Evolutionary conservation across 2,888 invertebrate species (phyloP).

Genomic region (Drosophila maculinotata): DNA sequence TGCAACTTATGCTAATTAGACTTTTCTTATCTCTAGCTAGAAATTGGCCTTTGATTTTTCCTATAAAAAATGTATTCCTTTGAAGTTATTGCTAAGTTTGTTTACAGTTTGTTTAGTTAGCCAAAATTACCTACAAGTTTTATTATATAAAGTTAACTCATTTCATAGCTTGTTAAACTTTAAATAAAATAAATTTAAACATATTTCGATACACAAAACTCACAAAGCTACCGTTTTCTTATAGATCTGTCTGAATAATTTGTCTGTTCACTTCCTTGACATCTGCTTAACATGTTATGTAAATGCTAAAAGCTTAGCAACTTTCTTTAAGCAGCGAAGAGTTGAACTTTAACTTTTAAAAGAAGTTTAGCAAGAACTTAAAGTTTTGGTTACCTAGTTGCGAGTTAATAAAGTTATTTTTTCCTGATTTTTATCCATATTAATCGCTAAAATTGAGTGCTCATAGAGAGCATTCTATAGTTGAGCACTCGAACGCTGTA

Average conservation of each 20-base stretch:
- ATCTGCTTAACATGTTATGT: slow-evolving; percentile 2
- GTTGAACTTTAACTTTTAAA: not conserved
- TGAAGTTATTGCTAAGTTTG: not conserved
- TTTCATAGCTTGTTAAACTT: no score
- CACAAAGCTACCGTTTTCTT: no score
- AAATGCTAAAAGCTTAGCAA: not conserved
- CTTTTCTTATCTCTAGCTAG: slow-evolving; percentile 17
- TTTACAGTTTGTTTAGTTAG: no score
- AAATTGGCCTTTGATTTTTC: slow-evolving; percentile 17
- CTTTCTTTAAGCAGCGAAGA: not conserved
- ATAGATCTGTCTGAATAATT: not conserved
- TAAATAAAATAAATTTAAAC: no score
- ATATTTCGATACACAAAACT: no score
- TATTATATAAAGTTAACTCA: no score
- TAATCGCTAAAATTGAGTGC: slow-evolving; percentile 41
- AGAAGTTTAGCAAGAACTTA: not conserved
- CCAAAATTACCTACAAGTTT: not conserved
- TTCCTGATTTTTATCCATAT: slow-evolving; percentile 16
- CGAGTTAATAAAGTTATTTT: slow-evolving; percentile 22
- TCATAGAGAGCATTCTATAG: slow-evolving; percentile 48
- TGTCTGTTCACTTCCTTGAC: not conserved
- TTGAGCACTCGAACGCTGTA: slow-evolving; percentile 29
- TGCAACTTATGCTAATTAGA: slow-evolving; percentile 32
- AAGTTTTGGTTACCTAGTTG: slow-evolving; percentile 12
- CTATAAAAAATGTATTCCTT: not conserved